These are phyloP conservation scores for Xenopus borealis DNA, from an alignment of 2,113 vertebrate genomes.

Conservation along the genomic window DNA sequence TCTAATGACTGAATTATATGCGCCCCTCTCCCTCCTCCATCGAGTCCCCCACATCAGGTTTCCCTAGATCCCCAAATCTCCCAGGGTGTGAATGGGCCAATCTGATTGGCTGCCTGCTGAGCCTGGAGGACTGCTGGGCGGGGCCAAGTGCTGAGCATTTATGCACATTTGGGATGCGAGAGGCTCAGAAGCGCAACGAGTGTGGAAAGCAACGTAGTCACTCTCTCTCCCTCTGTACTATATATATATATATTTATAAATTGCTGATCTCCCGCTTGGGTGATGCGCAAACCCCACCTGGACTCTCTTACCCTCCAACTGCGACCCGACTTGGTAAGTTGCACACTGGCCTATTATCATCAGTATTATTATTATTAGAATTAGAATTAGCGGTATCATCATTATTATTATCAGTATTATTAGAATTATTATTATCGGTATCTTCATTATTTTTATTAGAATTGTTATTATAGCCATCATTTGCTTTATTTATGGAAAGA, in stretches of 20 bases:
- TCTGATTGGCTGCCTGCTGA: constrained; percentile 17
- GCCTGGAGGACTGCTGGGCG: constrained; percentile 17
- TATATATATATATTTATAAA: too few relatives aligned
- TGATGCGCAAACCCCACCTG: constrained; percentile 14
- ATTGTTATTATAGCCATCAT: too few relatives aligned
- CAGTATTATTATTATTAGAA: too few relatives aligned
- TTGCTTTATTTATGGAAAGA: too few relatives aligned
- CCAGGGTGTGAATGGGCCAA: neutral
- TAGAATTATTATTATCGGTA: too few relatives aligned
- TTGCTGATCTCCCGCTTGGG: neutral
- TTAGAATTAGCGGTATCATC: too few relatives aligned
- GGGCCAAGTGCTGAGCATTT: neutral
- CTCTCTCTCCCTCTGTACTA: too few relatives aligned
- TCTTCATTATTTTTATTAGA: too few relatives aligned
- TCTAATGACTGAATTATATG: neutral
- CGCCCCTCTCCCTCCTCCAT: constrained; percentile 1
- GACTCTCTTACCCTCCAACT: constrained; percentile 1
- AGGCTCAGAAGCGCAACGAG: constrained; percentile 1
- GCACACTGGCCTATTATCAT: too few relatives aligned
- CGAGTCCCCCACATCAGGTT: constrained; percentile 2
- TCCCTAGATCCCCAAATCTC: constrained; percentile 17
- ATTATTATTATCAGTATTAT: too few relatives aligned
- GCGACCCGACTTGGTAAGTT: constrained; percentile 23
- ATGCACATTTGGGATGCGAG: constrained; percentile 8
- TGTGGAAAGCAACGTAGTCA: too few relatives aligned